phyloP scores from a whole-genome alignment of 2,797 vertebrate species.

The Dallia pectoralis region DNA sequence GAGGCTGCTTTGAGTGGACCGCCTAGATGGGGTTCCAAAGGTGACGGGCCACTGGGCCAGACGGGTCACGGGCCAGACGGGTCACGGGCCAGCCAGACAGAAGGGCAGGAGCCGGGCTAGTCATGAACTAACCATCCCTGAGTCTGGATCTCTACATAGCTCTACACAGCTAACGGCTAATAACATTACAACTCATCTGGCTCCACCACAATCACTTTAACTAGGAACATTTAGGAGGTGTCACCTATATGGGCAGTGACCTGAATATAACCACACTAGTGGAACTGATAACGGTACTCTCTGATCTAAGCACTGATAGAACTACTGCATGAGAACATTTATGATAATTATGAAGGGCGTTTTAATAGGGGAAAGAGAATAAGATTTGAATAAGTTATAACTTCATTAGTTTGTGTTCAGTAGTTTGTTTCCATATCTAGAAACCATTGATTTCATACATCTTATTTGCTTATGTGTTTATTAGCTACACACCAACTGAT shows the following conservation, averaged over 20 bases:
- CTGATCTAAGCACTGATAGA: slow-evolving; percentile 57
- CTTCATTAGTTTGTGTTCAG: slow-evolving; percentile 39
- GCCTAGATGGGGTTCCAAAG: slow-evolving; percentile 49
- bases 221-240: slow-evolving; percentile 34
- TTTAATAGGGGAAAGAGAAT: slow-evolving; percentile 34
- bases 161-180: slow-evolving; percentile 24
- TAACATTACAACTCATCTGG: slow-evolving; percentile 16
- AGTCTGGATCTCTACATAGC: slow-evolving; percentile 30
- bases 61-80: slow-evolving; percentile 31
- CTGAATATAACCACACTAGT: slow-evolving; percentile 39
- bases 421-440: slow-evolving; percentile 58
- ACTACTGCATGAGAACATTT: slow-evolving; percentile 35
- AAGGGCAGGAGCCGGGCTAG: slow-evolving; percentile 32
- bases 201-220: slow-evolving; percentile 47
- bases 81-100: slow-evolving; percentile 37
- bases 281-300: slow-evolving; percentile 55
- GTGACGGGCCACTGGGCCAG: slow-evolving; percentile 12
- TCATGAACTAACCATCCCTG: slow-evolving; percentile 38
- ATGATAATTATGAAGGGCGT: slow-evolving; percentile 48
- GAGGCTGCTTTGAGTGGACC: slow-evolving; percentile 78
- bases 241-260: no score
- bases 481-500: slow-evolving; percentile 43
- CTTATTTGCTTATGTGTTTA: slow-evolving; percentile 50
- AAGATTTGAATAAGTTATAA: slow-evolving; percentile 21
- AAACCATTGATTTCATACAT: slow-evolving; percentile 56